Evolutionary conservation across 64 coral and sea anemone species (phyloP).

Genomic region (Actinia equina): DNA sequence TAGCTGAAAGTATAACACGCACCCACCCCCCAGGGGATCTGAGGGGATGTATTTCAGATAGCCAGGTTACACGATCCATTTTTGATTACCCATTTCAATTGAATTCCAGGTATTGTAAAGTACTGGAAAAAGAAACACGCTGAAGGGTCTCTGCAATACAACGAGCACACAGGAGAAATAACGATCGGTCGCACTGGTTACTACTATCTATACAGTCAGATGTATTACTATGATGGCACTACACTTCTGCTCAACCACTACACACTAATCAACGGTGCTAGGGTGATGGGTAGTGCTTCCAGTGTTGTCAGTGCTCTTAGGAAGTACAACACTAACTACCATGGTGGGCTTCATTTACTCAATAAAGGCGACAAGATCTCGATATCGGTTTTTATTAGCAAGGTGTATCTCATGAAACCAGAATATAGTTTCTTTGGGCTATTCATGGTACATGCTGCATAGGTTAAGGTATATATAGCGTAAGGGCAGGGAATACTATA

Average conservation of each 20-base stretch:
- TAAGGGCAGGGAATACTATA: neutral
- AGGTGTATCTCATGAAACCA: conserved; percentile 34
- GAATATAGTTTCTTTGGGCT: conserved; percentile 44
- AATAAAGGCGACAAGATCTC: conserved; percentile 71
- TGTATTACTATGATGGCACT: conserved; percentile 83
- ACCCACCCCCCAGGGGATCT: too few species aligned
- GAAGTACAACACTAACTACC: conserved; percentile 80
- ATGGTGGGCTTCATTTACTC: conserved; percentile 74
- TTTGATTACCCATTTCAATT: neutral
- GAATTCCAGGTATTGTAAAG: conserved; percentile 31
- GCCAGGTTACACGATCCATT: neutral
- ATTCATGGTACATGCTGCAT: conserved; percentile 51
- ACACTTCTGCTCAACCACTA: conserved; percentile 67
- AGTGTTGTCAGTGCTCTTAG: conserved; percentile 42
- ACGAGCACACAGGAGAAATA: conserved; percentile 49
- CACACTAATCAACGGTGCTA: conserved; percentile 50
- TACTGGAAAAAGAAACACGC: conserved; percentile 47
- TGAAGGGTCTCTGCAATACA: conserved; percentile 39
- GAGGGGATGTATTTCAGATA: too few species aligned
- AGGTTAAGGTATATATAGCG: neutral
- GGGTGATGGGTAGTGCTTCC: conserved; percentile 61
- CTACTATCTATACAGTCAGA: conserved; percentile 94
- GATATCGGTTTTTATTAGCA: conserved; percentile 57
- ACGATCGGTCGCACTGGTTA: conserved; percentile 50
- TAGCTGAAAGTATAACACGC: too few species aligned